phyloP scores from a whole-genome alignment of 1,140 invertebrate genomes.

The Lordiphosa collinella region DNA sequence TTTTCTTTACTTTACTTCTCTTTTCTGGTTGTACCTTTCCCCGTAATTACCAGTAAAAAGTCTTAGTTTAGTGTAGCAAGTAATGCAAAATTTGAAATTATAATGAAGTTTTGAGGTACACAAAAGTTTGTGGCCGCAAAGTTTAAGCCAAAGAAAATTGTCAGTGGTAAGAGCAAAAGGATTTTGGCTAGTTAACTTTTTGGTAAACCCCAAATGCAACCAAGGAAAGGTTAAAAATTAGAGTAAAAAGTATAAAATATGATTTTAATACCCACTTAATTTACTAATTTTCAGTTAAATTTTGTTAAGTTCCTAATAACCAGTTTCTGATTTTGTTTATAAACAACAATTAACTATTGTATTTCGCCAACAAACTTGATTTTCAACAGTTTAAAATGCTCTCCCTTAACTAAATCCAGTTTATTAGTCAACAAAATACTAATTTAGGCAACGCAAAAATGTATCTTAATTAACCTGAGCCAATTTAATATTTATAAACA shows the following conservation, averaged over 20 bases:
- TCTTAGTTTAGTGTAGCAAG: background rate
- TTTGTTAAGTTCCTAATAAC: no score
- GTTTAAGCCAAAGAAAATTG: conserved; percentile 9
- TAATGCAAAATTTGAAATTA: conserved; percentile 9
- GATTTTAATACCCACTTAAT: no score
- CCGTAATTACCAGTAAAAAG: conserved; percentile 2
- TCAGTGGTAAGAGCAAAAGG: no score
- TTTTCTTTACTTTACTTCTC: background rate
- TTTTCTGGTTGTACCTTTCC: background rate
- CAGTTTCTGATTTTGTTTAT: background rate
- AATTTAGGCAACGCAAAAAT: conserved; percentile 20
- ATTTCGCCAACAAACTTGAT: conserved; percentile 25
- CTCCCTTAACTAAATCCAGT: conserved; percentile 2
- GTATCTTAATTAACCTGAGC: conserved; percentile 43
- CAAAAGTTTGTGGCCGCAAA: background rate
- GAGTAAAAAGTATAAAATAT: no score
- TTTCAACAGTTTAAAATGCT: conserved; percentile 7
- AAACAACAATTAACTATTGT: background rate
- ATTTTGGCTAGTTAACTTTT: no score
- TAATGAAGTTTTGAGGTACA: conserved; percentile 4
- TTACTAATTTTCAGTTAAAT: no score
- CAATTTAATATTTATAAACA: conserved; percentile 69
- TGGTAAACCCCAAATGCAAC: no score
- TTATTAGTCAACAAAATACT: background rate
- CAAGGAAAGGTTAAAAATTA: no score